A percentile compares a stretch with the other conserved stretches of the same genome.
Conservation (phyloP, 2,888 invertebrate genomes). For the Cactoblastis cactorum region DNA sequence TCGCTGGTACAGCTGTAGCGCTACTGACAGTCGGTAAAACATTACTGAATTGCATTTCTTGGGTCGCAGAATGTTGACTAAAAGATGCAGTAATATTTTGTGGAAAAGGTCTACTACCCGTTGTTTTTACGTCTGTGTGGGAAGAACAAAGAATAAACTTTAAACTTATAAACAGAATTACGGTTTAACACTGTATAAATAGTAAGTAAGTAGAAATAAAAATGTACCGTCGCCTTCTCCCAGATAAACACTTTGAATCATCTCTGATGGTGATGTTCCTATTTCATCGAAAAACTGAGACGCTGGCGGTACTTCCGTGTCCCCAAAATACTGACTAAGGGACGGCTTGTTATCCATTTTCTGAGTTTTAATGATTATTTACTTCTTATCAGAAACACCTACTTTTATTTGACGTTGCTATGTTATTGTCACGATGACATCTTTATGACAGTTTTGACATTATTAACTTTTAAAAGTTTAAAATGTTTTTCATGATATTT, state of each 20-base stretch:
- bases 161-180: not conserved
- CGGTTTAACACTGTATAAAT: not conserved
- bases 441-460: not conserved
- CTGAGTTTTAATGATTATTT: slow-evolving; percentile 25
- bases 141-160: not conserved
- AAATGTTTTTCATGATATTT: too few species aligned
- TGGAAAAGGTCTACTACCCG: not conserved
- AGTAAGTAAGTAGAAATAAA: slow-evolving; percentile 13
- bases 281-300: slow-evolving; percentile 75
- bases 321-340: slow-evolving; percentile 79
- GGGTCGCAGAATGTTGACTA: slow-evolving; percentile 39
- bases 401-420: not conserved
- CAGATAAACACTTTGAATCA: slow-evolving; percentile 71
- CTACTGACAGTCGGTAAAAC: slow-evolving; percentile 60
- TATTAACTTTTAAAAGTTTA: too few species aligned
- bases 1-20: slow-evolving; percentile 53
- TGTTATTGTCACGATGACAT: not conserved
- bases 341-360: slow-evolving; percentile 74
- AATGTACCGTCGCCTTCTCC: slow-evolving; percentile 56
- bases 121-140: slow-evolving; percentile 2
- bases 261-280: slow-evolving; percentile 67
- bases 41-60: slow-evolving; percentile 54
- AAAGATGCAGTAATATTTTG: slow-evolving; percentile 51
- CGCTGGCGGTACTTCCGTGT: slow-evolving; percentile 59
- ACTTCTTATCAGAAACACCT: slow-evolving; percentile 2